Conservation (phyloP, 1,140 invertebrate genomes). For the Drosophila nebulosa region DNA sequence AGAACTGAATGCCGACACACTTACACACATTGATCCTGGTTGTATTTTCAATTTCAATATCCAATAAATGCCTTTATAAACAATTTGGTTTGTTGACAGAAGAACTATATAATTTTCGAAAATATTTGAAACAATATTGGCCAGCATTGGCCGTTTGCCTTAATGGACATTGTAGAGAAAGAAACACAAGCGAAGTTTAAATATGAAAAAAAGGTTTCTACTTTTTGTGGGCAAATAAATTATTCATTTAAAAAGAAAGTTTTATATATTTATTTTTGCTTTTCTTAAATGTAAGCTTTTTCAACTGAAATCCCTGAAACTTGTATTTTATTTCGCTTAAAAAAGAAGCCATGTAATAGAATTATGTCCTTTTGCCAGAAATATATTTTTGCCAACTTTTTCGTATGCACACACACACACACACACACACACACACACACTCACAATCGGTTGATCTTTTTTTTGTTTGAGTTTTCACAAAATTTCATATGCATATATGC, state of each 20-base stretch:
- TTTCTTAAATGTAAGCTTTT: background rate
- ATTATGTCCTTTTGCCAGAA: constrained; percentile 40
- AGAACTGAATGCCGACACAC: background rate
- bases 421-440: background rate
- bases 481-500: constrained; percentile 63
- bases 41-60: no score
- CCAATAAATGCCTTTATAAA: no score
- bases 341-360: constrained; percentile 33
- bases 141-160: no score
- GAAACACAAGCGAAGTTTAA: no score
- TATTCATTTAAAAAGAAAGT: background rate
- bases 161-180: no score
- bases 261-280: background rate
- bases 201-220: no score
- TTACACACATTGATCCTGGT: background rate
- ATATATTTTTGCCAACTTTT: constrained; percentile 16
- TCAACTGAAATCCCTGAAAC: background rate
- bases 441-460: constrained; percentile 1
- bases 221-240: no score
- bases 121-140: no score
- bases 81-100: no score
- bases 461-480: constrained; percentile 23
- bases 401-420: background rate
- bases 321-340: background rate
- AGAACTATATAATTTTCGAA: no score